Evolutionary conservation across 2,797 vertebrate genomes (phyloP), one percentile per base, ranked within the genome.

Genomic region (Parotocinclus haroldoi): DNA sequence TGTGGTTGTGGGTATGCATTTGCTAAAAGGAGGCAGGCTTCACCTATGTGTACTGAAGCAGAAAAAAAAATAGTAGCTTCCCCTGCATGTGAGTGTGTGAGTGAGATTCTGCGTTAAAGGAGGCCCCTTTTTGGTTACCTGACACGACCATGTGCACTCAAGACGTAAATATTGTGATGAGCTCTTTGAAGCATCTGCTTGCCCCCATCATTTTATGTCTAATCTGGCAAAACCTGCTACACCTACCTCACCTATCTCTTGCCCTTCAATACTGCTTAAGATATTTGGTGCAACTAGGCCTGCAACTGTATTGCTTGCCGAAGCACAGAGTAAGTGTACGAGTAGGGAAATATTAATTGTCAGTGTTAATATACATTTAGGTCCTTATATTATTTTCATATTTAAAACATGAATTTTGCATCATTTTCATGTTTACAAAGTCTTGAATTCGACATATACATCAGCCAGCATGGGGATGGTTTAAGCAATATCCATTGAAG

Each of bases 101-200:
- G 81, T 76, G 72, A 61, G 77, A 86, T 90, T 87, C 86, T 89
- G 89, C 89, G 93, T 95, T 94, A 93, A 91, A 85, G 93, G 85
- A 94, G 93, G 91, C 91, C 90, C 95, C 92, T 96, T 93, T 88
- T 89, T 90, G 93, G 94, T 92, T 95, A 94, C 89, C 94, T 96
- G 96, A 97, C 96, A 95, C 92, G 94, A 96, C n/a, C 92, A 92
- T 92, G 92, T 94, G 93, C 94, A 96, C 93, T 96, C 94, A 96
- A 93, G 27, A 98, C 87, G 94, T 97, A 96, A 98, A 98, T 98
- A 97, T 94, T 93, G 98, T 97, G 95, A 98, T 97, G 95, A 99
- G 96, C 92, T 96, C 95, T 96, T 94, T 94, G 95, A 96, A 96
- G 95, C 96, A 92, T 97, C 94, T 92, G 91, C 87, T 80, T 88